Base-by-base conservation (phyloP, 2,797 vertebrate species). In the Centropyge bicolor region DNA sequence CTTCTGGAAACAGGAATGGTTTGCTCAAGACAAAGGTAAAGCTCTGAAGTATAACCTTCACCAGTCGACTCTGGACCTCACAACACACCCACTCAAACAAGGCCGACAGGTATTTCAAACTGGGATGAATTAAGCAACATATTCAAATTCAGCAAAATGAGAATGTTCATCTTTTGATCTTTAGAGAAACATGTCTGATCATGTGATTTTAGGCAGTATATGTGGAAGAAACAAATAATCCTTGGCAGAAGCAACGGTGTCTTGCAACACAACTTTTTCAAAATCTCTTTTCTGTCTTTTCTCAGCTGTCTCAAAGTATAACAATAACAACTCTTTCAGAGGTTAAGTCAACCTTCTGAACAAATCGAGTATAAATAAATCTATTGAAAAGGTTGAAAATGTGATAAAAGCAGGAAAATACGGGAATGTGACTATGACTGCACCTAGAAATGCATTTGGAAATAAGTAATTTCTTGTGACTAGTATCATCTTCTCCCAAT, bases 11-110 rank as follows among this genome's bases (percentile, higher is more conserved):
- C 62, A 74, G 63, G 24, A 76, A 57, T 46, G 22, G 35, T 70
- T 46, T 82, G 76, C 80, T 85, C 77, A 82, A 86, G 70, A 60
- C 74, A 87, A 24, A 76, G 46, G 78, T 71, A 31, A 74, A 85
- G 69, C 71, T 70, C 59, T 80, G 72, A 61, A 84, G 41, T 24
- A n/a, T 36, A 74, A 71, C 43, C 13, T 9, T 61, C n/a, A 45
- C 41, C 48, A 49, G 24, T 63, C 62, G 24, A 24, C 43, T 60
- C 45, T 40, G 35, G 27, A 74, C 45, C 48, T 73, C 31, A 63
- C 17, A 43, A 63, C 17, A 43, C 48, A 4, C 8, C 35, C 60
- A 46, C 66, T 49, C 31, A 74, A 66, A 76, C 35, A 19, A 60
- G 22, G 35, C 38, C 61, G 16, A 10, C n/a, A 20, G n/a, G 22